phyloP scores from a whole-genome alignment of 2,113 vertebrate genomes.

The Cisticola juncidis region DNA sequence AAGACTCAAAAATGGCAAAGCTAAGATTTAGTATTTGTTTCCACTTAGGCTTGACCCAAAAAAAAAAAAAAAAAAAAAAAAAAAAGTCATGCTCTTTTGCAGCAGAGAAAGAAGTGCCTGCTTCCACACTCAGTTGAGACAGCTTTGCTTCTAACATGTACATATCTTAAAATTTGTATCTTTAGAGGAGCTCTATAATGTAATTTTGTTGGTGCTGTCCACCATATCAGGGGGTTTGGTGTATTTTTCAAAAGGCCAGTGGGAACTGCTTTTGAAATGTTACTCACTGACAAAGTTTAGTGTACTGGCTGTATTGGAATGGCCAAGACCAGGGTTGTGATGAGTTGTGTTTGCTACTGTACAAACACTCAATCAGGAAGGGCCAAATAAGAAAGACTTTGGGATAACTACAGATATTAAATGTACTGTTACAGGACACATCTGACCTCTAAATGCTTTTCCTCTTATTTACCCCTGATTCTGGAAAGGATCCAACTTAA shows the following conservation, averaged over 20 bases:
- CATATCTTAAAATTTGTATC: not conserved
- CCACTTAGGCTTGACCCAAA: not conserved
- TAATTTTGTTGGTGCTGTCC: not conserved
- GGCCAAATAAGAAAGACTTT: not conserved
- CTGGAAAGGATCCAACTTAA: not conserved
- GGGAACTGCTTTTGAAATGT: not conserved
- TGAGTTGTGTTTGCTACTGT: not conserved
- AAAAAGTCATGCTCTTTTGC: not conserved
- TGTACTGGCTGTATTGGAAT: not conserved
- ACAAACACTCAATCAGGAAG: not conserved
- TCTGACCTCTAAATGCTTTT: not conserved
- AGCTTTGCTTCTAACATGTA: not conserved
- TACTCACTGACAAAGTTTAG: not conserved
- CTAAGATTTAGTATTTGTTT: not conserved
- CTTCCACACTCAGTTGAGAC: not conserved
- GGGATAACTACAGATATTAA: not conserved
- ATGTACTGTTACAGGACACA: not conserved
- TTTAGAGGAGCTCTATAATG: not conserved
- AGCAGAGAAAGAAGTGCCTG: not conserved
- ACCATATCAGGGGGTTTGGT: not conserved
- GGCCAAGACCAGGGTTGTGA: not conserved
- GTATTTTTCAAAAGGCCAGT: not conserved
- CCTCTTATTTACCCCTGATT: not conserved
- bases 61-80: not conserved
- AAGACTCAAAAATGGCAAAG: not conserved